Base-by-base conservation (phyloP, 2,113 vertebrate genomes). In the Naja naja region DNA sequence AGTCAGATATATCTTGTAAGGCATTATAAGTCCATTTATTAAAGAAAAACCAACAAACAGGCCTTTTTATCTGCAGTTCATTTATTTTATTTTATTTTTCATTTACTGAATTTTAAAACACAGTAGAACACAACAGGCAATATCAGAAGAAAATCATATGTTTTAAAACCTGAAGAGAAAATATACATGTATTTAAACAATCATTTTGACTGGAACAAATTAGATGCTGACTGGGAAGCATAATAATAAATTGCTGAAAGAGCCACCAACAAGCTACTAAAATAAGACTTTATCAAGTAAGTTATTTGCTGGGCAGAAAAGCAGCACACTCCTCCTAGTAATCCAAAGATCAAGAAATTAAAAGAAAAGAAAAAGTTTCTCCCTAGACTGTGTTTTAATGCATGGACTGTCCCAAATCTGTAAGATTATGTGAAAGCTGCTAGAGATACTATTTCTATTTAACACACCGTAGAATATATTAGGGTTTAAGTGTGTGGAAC, bases 21-120 rank as follows among this genome's bases (percentile, higher is more conserved):
- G 54, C 91, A 93, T 94, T 95, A 93, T 94, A 94, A 96, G 95
- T 95, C 91, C 93, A 90, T 96, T 94, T 94, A 81, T 94, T 39
- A 89, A 95, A 94, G 74, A 95, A 95, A 96, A 93, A 18, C 1
- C 22, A 25, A 47, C 92, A 93, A 94, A 94, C 43, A 96, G 89
- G 34, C 58, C 94, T 25, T 87, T 94, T 39, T 93, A 1, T 92
- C 90, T 94, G 85, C 39, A 95, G 85, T 95, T 90, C 88, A 64
- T 92, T 60, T 58, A 60, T 85, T 56, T 91, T 0, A 86, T 95
- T 95, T 90, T 94, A 89, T 89, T 93, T 93, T 94, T 89, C 69
- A 39, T 93, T 93, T 81, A 22, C 88, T 93, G 47, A 90, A 69
- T 95, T 92, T 92, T 64, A 94, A 64, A 90, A 87, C 49, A 90